phyloP scores from a whole-genome alignment of 1,140 invertebrate species.

The Coptotermes formosanus region DNA sequence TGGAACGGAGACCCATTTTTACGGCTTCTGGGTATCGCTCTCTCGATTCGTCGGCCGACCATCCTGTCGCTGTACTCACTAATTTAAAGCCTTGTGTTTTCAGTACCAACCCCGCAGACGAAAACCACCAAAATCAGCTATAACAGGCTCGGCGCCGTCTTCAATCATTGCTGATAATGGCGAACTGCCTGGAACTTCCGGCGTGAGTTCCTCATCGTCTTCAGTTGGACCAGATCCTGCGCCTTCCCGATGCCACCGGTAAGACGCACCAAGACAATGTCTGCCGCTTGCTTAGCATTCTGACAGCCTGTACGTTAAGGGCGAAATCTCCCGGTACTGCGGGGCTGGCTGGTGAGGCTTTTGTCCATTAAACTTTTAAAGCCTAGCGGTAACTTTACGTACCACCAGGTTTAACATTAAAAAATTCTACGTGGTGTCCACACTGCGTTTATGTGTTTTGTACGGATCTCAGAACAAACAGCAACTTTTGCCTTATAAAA shows the following conservation, averaged over 20 bases:
- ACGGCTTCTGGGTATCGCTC: neutral
- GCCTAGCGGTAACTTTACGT: too few species aligned
- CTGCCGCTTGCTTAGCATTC: neutral
- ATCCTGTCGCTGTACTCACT: too few species aligned
- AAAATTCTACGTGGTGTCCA: too few species aligned
- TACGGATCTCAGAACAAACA: too few species aligned
- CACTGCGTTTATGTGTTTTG: too few species aligned
- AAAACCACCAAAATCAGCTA: constrained; percentile 27
- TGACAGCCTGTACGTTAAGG: neutral
- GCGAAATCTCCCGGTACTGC: too few species aligned
- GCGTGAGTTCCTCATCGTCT: constrained; percentile 28
- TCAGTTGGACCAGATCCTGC: neutral
- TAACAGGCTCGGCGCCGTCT: neutral
- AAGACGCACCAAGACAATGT: neutral
- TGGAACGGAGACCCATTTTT: neutral
- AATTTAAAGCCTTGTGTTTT: neutral
- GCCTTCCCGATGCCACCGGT: constrained; percentile 19
- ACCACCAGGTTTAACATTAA: too few species aligned
- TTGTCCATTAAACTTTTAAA: too few species aligned
- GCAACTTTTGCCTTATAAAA: too few species aligned
- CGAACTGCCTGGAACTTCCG: constrained; percentile 32
- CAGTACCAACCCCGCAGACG: constrained; percentile 33
- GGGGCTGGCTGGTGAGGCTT: neutral
- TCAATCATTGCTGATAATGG: neutral
- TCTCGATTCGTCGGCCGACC: too few species aligned